Conservation (phyloP, 2,113 vertebrate genomes). For the Lonchura striata region DNA sequence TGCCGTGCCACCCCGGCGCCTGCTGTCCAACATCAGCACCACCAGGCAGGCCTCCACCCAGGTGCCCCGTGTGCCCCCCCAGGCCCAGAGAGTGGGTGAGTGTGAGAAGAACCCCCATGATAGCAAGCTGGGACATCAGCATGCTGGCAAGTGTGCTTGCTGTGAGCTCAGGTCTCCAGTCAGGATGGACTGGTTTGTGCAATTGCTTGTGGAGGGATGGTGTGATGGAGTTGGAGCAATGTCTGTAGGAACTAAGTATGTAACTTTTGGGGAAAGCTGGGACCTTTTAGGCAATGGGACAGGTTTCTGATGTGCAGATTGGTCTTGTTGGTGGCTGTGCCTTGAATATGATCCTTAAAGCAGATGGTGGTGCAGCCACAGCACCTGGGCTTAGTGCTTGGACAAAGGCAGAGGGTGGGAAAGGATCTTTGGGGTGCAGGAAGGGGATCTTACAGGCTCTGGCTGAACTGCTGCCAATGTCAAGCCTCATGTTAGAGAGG, state of each 20-base stretch:
- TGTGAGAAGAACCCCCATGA: not conserved
- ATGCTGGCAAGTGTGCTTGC: not conserved
- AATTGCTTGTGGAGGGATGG: accelerated
- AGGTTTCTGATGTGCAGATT: not conserved
- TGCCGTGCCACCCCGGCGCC: conserved; percentile 58
- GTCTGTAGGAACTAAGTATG: not conserved
- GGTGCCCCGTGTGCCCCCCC: conserved; percentile 74
- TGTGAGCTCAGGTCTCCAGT: not conserved
- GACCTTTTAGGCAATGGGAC: not conserved
- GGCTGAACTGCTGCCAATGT: not conserved
- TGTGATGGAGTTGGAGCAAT: not conserved
- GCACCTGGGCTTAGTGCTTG: not conserved
- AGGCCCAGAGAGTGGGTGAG: conserved; percentile 87
- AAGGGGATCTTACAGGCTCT: not conserved
- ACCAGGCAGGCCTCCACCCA: conserved; percentile 87
- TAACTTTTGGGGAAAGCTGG: not conserved
- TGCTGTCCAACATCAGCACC: conserved; percentile 78
- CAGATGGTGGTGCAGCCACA: not conserved
- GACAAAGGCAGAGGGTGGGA: not conserved
- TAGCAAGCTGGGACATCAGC: accelerated
- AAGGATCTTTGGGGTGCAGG: not conserved
- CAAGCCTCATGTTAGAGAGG: not conserved
- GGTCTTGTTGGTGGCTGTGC: not conserved
- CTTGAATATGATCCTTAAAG: not conserved
- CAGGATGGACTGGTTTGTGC: not conserved